phyloP scores from a whole-genome alignment of 2,888 invertebrate species.

The Sympetrum striolatum region DNA sequence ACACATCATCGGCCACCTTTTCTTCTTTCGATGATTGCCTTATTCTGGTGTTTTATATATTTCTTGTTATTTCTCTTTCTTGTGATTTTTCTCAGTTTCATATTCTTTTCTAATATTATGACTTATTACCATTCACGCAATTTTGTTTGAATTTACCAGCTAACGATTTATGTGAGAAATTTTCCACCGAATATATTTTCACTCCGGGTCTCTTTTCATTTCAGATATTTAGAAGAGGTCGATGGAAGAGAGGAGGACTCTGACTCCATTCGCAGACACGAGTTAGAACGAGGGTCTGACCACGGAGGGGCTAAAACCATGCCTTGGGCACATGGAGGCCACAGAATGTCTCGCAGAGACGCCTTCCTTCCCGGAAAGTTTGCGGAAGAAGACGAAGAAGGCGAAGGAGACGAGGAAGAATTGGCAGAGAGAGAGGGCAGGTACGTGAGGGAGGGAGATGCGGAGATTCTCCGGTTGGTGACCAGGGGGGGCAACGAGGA shows the following conservation, averaged over 20 bases:
- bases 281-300: slow-evolving; percentile 79
- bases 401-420: slow-evolving; percentile 51
- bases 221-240: background rate
- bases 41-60: background rate
- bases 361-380: slow-evolving; percentile 51
- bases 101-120: background rate
- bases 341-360: background rate
- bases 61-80: background rate
- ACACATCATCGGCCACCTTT: background rate
- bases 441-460: slow-evolving; percentile 84
- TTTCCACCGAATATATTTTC: background rate
- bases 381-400: slow-evolving; percentile 57
- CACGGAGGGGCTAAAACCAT: background rate
- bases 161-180: too few species aligned
- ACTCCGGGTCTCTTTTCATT: background rate
- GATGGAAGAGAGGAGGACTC: slow-evolving; percentile 60
- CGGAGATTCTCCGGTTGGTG: slow-evolving; percentile 80
- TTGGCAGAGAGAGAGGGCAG: slow-evolving; percentile 67
- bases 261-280: slow-evolving; percentile 77
- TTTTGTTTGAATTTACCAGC: background rate
- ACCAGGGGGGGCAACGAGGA: slow-evolving; percentile 76
- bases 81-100: background rate
- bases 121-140: background rate
- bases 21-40: too few species aligned
- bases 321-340: background rate